Evolutionary conservation across 2,888 invertebrate genomes (phyloP), one percentile per base, ranked within the genome.

Genomic region (Netelia fuscicornis): DNA sequence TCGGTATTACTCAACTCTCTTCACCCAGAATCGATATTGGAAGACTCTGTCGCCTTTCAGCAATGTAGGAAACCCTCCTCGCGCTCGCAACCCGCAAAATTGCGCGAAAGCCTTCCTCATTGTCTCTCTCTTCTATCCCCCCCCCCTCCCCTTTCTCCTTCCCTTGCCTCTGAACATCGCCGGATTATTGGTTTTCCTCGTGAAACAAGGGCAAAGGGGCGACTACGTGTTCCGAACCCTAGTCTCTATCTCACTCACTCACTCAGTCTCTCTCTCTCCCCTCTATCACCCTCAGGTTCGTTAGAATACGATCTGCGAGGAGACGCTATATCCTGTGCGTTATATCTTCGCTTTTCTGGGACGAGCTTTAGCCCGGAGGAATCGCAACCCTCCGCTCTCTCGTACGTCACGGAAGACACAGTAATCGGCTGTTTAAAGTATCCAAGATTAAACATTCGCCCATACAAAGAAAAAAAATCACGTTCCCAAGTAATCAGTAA

Each of bases 171-270:
- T 68, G 72, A 81, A 84, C 76, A 65, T 56, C 54, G 48, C 60
- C 58, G 70, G 84, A 78, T 84, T 84, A 84, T 84, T 81, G 81
- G 84, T 81, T 84, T 81, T 75, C 68, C 74, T 62, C 17, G 71
- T 78, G 64, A 70, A 84, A 84, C 84, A 74, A 75, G 80, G 54
- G 83, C 74, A 70, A 64, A 84, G 20, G 74, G 72, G 81, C 64
- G 81, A 81, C 81, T 54, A 84, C 52, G 68, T 74, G 67, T 23
- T 71, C 30, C 13, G 54, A 23, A 67, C 81, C 81, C 77, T 70
- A 64, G 62, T 71, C 64, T 81, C 48, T 65, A 1, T 11, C 11
- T 48, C 48, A 2, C 11, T 11, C 11, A 2, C 11, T 48, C 48
- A 2, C 64, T 81, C 17, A 17, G 17, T 17, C 17, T 17, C 17